A percentile compares a stretch with the other conserved stretches of the same genome.
Conservation (phyloP, 2,113 vertebrate species). For the Apodemus speciosus region DNA sequence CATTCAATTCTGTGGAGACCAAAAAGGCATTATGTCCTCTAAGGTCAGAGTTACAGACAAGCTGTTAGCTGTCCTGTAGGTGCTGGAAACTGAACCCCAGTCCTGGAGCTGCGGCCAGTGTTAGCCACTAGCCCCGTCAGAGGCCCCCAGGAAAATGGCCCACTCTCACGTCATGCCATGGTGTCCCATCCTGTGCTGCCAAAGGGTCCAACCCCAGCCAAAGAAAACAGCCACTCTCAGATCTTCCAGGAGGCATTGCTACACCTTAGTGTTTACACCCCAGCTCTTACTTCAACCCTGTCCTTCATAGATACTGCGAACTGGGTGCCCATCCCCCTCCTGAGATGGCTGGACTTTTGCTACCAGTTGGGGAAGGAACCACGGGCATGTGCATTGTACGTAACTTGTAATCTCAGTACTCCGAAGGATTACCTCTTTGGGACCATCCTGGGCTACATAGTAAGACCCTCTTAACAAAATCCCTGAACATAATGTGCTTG, state of each 20-base stretch:
- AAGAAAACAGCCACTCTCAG: background rate
- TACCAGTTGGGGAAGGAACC: background rate
- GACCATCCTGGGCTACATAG: no score
- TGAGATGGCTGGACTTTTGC: background rate
- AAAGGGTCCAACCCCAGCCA: no score
- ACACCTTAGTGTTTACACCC: background rate
- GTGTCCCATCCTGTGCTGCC: background rate
- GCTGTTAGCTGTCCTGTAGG: background rate
- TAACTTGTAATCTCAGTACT: background rate
- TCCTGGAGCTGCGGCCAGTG: background rate
- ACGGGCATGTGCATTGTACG: background rate
- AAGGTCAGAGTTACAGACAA: background rate
- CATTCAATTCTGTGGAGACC: background rate
- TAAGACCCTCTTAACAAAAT: background rate
- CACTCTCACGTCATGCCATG: no score
- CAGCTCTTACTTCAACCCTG: background rate
- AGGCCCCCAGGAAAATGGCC: background rate
- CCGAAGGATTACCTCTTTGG: background rate
- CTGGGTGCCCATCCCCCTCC: background rate
- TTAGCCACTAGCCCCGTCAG: background rate
- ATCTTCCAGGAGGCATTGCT: background rate
- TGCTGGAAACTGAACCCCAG: background rate
- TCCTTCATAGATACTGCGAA: background rate
- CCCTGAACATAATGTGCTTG: background rate
- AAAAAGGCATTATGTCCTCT: background rate